Evolutionary conservation across 1,140 invertebrate genomes (phyloP), one percentile per base, ranked within the genome.

Genomic region (Aphelinus atriplicis): DNA sequence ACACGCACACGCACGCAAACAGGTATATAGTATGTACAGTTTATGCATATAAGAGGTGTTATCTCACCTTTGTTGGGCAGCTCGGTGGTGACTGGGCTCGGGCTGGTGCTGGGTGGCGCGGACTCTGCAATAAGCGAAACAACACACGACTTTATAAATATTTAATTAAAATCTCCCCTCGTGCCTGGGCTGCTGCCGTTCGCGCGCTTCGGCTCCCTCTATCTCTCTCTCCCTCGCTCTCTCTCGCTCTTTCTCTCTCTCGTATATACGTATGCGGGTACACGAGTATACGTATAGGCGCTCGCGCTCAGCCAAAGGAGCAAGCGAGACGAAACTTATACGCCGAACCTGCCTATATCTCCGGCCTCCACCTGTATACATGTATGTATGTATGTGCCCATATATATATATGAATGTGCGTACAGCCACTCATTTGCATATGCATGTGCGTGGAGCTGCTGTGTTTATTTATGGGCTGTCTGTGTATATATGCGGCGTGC

Each of bases 1-100:
- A 26, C 26, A 26, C 26, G 26, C 26, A 26, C 26, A 26, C 26
- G 26, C 26, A 26, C 26, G 26, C 26, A 26, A 26, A 26, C 26
- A 26, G 26, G 26, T 26, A 26, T 26, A 26, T 26, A 55, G 53
- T 7, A 55, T 55, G 53, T 55, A 55, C 5, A 7, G 10, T 7
- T 55, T 10, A 10, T 55, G 53, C 10, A 55, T 10, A 55, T 10
- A 7, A 55, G 53, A 10, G 26, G 26, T 26, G 26, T 26, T 26
- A 26, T 26, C 83, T 86, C 84, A 87, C 89, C 87, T 85, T 87
- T 88, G 81, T 84, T 88, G 26, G 84, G 78, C 42, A 86, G 80
- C 79, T 90, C 89, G 7, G 89, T 90, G 57, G 90, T 91, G 70
- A 88, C 87, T 55, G 90, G 89, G 80, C 87, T 89, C 73, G 90